Percentiles rank a stretch among this genome's conserved stretches.
phyloP scores from a whole-genome alignment of 2,113 vertebrate species.

The Turnix velox region DNA sequence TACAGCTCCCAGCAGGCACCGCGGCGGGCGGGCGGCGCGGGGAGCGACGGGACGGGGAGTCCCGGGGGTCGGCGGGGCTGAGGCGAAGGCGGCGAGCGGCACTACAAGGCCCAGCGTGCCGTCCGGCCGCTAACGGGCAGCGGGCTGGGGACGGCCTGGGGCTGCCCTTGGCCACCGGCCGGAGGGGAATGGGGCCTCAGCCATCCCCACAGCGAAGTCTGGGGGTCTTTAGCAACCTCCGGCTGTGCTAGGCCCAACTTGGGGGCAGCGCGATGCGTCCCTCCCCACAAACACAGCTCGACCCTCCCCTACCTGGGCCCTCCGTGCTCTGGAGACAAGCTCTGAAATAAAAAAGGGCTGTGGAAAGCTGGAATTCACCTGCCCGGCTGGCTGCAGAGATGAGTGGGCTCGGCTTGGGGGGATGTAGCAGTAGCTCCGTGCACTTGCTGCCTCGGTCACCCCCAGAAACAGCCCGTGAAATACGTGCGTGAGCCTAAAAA shows the following conservation, averaged over 20 bases:
- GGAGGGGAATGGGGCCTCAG: neutral
- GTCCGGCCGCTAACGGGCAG: neutral
- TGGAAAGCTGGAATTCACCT: too few species aligned
- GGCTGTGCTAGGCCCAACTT: neutral
- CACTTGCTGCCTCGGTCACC: neutral
- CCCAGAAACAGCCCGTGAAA: rapidly evolving
- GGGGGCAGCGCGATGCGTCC: neutral
- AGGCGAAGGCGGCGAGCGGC: neutral
- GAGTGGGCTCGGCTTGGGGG: neutral
- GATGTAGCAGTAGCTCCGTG: too few species aligned
- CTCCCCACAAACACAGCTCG: neutral
- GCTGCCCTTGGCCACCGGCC: neutral
- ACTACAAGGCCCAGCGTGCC: slow-evolving; percentile 20
- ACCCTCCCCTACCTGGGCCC: neutral
- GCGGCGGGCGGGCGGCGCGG: neutral
- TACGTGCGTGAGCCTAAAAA: rapidly evolving
- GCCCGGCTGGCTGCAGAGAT: neutral
- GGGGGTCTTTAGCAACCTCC: neutral
- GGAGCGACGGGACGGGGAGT: neutral
- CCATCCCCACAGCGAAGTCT: too few species aligned
- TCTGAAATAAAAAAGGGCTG: neutral
- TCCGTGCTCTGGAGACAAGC: neutral
- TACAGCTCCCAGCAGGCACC: neutral
- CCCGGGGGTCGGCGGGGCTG: rapidly evolving
- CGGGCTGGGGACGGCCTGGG: neutral